Percentiles rank a stretch among this genome's conserved stretches.
Evolutionary conservation across 2,888 invertebrate genomes (phyloP).

Genomic region (Monoplex corrugatus): DNA sequence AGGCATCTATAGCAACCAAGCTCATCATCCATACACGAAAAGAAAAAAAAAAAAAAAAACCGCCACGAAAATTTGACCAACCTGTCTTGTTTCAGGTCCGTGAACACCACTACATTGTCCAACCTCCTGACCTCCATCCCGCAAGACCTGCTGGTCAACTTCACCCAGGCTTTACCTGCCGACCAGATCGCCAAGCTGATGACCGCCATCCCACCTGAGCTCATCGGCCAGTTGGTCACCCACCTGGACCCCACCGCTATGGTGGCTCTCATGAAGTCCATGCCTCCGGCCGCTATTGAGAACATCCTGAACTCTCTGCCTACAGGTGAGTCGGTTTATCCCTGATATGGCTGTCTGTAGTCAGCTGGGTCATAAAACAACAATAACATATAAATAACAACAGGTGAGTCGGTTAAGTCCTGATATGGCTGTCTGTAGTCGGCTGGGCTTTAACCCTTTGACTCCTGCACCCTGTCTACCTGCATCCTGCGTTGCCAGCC

Average conservation of each 20-base stretch:
- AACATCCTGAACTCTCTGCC: constrained; percentile 45
- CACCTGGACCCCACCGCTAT: constrained; percentile 40
- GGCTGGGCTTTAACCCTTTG: too few relatives aligned
- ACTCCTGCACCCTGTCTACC: too few relatives aligned
- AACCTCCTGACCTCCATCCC: constrained; percentile 43
- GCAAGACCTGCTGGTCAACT: constrained; percentile 36
- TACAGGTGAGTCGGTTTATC: background rate
- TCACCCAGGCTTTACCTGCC: constrained; percentile 44
- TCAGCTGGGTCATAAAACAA: too few relatives aligned
- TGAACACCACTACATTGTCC: constrained; percentile 41
- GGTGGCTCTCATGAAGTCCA: constrained; percentile 49
- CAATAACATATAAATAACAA: too few relatives aligned
- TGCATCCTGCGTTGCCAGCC: too few relatives aligned
- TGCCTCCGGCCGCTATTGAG: constrained; percentile 44
- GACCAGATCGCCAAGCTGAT: constrained; percentile 48
- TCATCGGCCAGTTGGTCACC: constrained; percentile 38
- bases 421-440: too few relatives aligned
- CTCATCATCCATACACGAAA: too few relatives aligned
- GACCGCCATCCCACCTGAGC: constrained; percentile 39
- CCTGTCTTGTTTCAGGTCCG: background rate
- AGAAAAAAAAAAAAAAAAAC: too few relatives aligned
- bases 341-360: too few relatives aligned
- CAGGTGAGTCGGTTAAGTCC: too few relatives aligned
- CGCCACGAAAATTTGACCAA: background rate
- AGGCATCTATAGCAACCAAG: too few relatives aligned